These are phyloP conservation scores for Corticium candelabrum DNA, from an alignment of 37 sponge, comb jelly and placozoan species.

Conservation along the genomic window DNA sequence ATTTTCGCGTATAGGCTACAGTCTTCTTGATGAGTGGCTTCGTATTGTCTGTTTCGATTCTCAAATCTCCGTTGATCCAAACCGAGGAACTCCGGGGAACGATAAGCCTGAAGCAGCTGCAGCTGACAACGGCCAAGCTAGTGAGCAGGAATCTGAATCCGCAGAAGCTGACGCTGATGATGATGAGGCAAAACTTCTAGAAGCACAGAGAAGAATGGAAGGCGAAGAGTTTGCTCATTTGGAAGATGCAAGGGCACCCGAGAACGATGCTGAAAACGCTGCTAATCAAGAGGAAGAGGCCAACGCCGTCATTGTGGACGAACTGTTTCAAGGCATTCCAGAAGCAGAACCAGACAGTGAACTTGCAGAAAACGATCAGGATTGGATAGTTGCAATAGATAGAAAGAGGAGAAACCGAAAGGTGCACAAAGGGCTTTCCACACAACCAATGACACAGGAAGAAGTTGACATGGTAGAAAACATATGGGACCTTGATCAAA, in stretches of 20 bases:
- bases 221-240: conserved; percentile 35
- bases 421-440: conserved; percentile 21
- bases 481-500: neutral
- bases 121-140: neutral
- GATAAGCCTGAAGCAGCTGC: conserved; percentile 2
- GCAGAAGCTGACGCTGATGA: conserved; percentile 45
- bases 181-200: conserved; percentile 39
- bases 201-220: conserved; percentile 51
- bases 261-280: neutral
- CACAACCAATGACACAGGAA: conserved; percentile 35
- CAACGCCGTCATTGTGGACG: no score
- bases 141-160: no score
- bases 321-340: no score
- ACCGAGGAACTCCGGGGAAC: neutral
- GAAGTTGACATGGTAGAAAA: conserved; percentile 26
- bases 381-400: conserved; percentile 31
- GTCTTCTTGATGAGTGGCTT: neutral
- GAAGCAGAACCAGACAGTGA: neutral
- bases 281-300: neutral
- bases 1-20: neutral
- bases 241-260: no score
- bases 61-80: no score
- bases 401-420: conserved; percentile 11
- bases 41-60: neutral
- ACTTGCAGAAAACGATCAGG: neutral